Evolutionary conservation across 2,113 vertebrate genomes (phyloP).

Genomic region (Bambusicola thoracicus): DNA sequence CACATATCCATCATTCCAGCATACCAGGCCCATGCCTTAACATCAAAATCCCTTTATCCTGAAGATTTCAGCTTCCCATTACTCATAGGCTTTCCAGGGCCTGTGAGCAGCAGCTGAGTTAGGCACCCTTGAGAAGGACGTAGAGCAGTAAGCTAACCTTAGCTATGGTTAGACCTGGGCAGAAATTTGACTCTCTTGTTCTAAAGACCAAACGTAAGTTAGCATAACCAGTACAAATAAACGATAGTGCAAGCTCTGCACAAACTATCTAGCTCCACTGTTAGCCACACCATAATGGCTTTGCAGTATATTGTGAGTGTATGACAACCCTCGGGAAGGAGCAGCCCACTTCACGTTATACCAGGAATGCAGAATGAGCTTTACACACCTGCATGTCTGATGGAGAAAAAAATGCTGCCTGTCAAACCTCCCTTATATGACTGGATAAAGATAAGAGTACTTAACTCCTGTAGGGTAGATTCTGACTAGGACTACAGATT

Average conservation of each 20-base stretch:
- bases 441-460: not conserved
- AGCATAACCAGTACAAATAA: not conserved
- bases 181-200: not conserved
- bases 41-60: not conserved
- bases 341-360: not conserved
- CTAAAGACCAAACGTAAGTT: not conserved
- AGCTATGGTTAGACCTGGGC: not conserved
- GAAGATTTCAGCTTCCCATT: not conserved
- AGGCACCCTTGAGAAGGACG: not conserved
- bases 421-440: not conserved
- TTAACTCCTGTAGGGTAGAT: not conserved
- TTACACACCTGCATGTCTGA: not conserved
- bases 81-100: not conserved
- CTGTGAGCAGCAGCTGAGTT: not conserved
- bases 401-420: not conserved
- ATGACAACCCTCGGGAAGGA: not conserved
- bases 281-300: not conserved
- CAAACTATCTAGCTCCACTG: not conserved
- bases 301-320: not conserved
- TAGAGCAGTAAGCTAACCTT: not conserved
- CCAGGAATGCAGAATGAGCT: not conserved
- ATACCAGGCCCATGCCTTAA: not conserved
- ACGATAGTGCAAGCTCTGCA: not conserved
- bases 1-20: not conserved
- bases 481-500: not conserved